These are phyloP conservation scores for Morone saxatilis DNA, from an alignment of 2,113 vertebrate genomes.

Conservation along the genomic window DNA sequence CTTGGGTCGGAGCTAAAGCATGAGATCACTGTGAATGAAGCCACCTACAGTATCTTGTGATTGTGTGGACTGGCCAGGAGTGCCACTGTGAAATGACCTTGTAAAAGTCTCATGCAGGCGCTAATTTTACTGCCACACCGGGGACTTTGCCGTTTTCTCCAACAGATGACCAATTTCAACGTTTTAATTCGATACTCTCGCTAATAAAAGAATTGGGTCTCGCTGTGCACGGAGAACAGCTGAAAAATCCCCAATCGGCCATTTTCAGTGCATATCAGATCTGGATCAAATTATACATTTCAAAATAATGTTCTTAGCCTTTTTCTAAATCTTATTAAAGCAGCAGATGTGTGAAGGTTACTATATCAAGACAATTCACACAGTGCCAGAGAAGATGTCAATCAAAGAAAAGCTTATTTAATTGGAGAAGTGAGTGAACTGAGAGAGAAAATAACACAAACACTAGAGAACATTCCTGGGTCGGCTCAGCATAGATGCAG, in stretches of 20 bases:
- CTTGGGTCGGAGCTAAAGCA: slow-evolving; percentile 52
- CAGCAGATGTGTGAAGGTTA: slow-evolving; percentile 43
- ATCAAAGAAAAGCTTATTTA: slow-evolving; percentile 13
- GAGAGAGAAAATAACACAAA: slow-evolving; percentile 2
- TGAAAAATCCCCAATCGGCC: slow-evolving; percentile 25
- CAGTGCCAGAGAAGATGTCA: not conserved
- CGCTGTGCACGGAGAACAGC: not conserved
- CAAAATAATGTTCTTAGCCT: slow-evolving; percentile 36
- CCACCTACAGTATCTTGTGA: slow-evolving; percentile 46
- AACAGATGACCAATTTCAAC: slow-evolving; percentile 36
- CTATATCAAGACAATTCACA: not conserved
- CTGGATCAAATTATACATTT: slow-evolving; percentile 57
- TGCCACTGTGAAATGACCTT: slow-evolving; percentile 52
- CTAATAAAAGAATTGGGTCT: slow-evolving; percentile 33
- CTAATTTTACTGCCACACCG: slow-evolving; percentile 30
- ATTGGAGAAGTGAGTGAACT: not conserved
- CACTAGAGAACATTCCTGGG: not conserved
- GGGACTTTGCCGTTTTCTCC: slow-evolving; percentile 26
- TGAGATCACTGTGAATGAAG: slow-evolving; percentile 59
- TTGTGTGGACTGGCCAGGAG: slow-evolving; percentile 36
- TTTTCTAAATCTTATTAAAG: slow-evolving; percentile 40
- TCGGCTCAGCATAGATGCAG: not conserved
- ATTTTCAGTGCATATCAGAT: slow-evolving; percentile 39
- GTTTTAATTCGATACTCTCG: slow-evolving; percentile 41
- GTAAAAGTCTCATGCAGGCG: slow-evolving; percentile 53